Percentiles rank a stretch among this genome's conserved stretches.
Conservation (phyloP, 2,113 vertebrate species). For the Cinclus mexicanus region DNA sequence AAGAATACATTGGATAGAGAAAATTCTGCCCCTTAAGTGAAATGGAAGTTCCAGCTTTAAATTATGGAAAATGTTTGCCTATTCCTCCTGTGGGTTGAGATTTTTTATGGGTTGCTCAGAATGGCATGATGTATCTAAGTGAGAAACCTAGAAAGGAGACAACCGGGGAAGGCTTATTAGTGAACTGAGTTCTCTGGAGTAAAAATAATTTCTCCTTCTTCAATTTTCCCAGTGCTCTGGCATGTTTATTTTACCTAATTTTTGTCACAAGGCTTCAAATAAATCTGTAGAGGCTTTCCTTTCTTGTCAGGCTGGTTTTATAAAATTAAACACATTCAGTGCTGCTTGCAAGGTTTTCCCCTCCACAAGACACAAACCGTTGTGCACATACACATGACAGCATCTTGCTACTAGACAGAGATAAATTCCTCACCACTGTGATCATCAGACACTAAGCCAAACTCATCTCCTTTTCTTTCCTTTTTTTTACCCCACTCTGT, state of each 20-base stretch:
- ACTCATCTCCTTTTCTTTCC: slow-evolving; percentile 59
- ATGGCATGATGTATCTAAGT: not conserved
- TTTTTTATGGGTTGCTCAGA: not conserved
- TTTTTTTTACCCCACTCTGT: not conserved
- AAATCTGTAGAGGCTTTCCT: slow-evolving; percentile 52
- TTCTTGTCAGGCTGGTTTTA: slow-evolving; percentile 33
- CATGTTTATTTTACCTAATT: slow-evolving; percentile 9
- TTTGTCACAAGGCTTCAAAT: slow-evolving; percentile 51
- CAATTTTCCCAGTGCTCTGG: not conserved
- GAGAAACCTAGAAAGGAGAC: not conserved
- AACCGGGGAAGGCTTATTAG: not conserved
- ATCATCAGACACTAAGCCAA: slow-evolving; percentile 68
- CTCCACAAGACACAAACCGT: not conserved
- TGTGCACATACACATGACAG: not conserved
- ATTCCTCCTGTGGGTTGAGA: not conserved
- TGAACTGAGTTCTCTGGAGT: slow-evolving; percentile 15
- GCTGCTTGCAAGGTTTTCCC: not conserved
- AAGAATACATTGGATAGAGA: not conserved
- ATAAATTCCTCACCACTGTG: slow-evolving; percentile 62
- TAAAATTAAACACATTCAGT: not conserved
- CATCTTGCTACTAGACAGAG: slow-evolving; percentile 64
- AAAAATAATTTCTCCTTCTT: slow-evolving; percentile 30
- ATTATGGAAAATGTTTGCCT: not conserved
- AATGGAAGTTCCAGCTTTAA: not conserved
- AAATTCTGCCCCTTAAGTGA: not conserved